Evolutionary conservation across 1,140 invertebrate species (phyloP).

Genomic region (Cydia strobilella): DNA sequence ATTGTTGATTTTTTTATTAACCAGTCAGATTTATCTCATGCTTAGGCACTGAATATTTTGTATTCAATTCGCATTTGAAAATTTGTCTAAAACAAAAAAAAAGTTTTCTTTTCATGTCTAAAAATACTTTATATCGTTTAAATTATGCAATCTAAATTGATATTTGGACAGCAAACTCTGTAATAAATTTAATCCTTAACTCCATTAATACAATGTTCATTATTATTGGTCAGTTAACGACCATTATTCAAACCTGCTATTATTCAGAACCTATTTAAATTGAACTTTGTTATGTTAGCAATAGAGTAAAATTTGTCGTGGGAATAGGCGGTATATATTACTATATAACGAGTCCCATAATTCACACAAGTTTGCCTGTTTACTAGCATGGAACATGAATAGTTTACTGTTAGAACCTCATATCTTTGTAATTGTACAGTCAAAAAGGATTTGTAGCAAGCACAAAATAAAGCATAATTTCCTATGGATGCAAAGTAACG

Average conservation of each 20-base stretch:
- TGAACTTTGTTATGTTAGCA: background rate
- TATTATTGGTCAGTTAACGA: constrained; percentile 28
- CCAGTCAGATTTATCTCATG: too few species aligned
- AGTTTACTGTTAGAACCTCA: background rate
- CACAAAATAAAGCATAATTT: background rate
- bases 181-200: constrained; percentile 10
- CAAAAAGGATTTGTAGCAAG: background rate
- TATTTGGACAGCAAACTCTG: background rate
- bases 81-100: too few species aligned
- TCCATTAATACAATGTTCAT: constrained; percentile 14
- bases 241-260: background rate
- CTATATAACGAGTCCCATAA: background rate
- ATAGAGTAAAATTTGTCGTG: background rate
- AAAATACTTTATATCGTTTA: background rate
- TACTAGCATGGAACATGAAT: constrained; percentile 27
- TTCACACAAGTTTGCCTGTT: constrained; percentile 26
- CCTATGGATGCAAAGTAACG: background rate
- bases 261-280: background rate
- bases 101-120: background rate
- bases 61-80: too few species aligned
- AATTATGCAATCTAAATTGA: background rate
- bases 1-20: too few species aligned
- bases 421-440: background rate
- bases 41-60: too few species aligned
- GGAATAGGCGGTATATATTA: background rate